Evolutionary conservation across 2,888 invertebrate genomes (phyloP), one percentile per base, ranked within the genome.

Genomic region (Drosophila demipolita): DNA sequence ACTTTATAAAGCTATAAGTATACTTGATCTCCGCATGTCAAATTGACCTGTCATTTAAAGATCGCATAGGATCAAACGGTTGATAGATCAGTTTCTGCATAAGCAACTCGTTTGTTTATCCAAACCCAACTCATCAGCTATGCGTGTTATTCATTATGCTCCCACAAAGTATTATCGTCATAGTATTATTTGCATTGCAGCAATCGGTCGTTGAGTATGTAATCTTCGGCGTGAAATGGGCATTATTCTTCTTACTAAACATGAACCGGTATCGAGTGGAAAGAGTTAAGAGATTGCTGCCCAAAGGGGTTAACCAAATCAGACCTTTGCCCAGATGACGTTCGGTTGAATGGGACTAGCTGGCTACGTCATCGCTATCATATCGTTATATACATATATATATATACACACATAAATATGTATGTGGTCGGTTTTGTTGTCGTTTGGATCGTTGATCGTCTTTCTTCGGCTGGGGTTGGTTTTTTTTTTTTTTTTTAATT

Each of bases 401-500:
- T 20, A 42, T 42, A 40, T 3, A 17, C 17, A 8, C 4, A 40
- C 15, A 15, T 23, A 45, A 23, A 45, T 45, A 45, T 45, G 45
- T 23, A 45, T 15, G 23, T 23, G 23, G 45, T 55, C 36, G 45
- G 26, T 2, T 55, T 63, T 62, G 73, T 23, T 48, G 66, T 73
- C 38, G 80, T 72, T 60, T 78, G 73, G 58, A 78, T 71, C 66
- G 83, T 69, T 54, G 78, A 72, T 50, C 87, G 78, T 45, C 83
- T 80, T 54, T 60, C 87, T 61, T 87, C 78, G 77, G 74, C 82
- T 29, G 85, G 86, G 63, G 82, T 87, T 69, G 80, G 36, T 78
- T 74, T 53, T 36, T 66, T 32, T 29, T 9, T 23, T 29, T 38
- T 36, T 50, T 53, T 62, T 78, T 78, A 11, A 80, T 72, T 40